phyloP scores from a whole-genome alignment of 2,113 vertebrate genomes.

The Spea bombifrons region DNA sequence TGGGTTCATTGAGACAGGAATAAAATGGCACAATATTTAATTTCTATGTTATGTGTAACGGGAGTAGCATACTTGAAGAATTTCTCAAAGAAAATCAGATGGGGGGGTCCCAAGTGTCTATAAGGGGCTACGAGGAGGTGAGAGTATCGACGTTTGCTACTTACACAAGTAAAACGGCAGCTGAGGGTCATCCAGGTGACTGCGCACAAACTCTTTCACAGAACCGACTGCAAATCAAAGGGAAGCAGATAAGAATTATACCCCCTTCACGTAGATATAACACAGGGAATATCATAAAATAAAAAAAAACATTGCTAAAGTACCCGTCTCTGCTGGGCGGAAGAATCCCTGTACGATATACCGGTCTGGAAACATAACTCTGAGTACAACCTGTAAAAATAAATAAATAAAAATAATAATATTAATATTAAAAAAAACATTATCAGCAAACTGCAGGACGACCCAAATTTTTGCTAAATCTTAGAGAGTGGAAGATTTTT shows the following conservation, averaged over 20 bases:
- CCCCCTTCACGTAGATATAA: background rate
- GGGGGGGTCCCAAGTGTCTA: too few relatives aligned
- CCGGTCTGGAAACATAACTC: slow-evolving; percentile 90
- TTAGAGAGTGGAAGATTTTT: too few relatives aligned
- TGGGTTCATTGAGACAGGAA: too few relatives aligned
- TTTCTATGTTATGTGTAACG: too few relatives aligned
- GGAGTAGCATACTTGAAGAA: too few relatives aligned
- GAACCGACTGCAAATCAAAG: slow-evolving; percentile 70
- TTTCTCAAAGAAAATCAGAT: too few relatives aligned
- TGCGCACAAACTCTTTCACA: slow-evolving; percentile 78
- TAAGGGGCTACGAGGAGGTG: too few relatives aligned
- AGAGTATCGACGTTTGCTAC: slow-evolving; percentile 52
- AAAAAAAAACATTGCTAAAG: background rate
- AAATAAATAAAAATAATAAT: background rate
- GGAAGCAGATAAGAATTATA: slow-evolving; percentile 33
- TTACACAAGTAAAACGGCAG: slow-evolving; percentile 87
- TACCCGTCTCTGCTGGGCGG: slow-evolving; percentile 84
- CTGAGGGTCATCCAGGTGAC: slow-evolving; percentile 74
- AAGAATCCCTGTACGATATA: slow-evolving; percentile 90
- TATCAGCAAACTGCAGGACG: too few relatives aligned
- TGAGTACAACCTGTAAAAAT: slow-evolving; percentile 77
- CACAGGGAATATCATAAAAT: background rate
- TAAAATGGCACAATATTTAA: too few relatives aligned
- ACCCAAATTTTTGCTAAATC: too few relatives aligned
- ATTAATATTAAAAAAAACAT: too few relatives aligned